Base-by-base conservation (phyloP, 2,113 vertebrate genomes). In the Festucalex cinctus region DNA sequence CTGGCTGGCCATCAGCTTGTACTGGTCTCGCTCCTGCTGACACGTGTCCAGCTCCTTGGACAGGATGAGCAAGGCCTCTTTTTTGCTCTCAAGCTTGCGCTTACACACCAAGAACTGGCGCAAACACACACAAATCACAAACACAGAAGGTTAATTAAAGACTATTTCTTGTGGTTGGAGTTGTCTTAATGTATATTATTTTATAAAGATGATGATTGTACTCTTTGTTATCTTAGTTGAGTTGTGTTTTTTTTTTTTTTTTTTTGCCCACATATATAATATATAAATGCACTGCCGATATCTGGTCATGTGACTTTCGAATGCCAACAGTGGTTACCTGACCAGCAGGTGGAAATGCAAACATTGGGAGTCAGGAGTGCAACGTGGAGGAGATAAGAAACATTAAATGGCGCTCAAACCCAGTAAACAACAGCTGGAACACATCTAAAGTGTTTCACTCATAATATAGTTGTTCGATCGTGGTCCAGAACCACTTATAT, bases 1-100 rank as follows among this genome's bases (percentile, higher is more conserved):
- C 90, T 99, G 97, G 74, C 97, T 98, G 75, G 97, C 95, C 96
- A 99, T 99, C 84, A 98, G 94, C 68, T 95, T 93, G 91, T 95
- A 99, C 86, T 98, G 97, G 90, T 98, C 97, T 76, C 96, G 89
- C 60, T 99, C 97, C 86, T 98, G 96, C 64, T 99, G 97, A 86
- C 96, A 97, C 5, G 92, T 95, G 75, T 97, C 97, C 88, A 99
- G 90, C 83, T 99, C 97, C 80, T 98, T 98, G 69, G 97, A 99
- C 68, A 99, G 93, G 83, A 98, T 98, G 67, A 99, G 91, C 68
- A 98, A 78, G 0, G 96, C 97, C 61, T 98, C 97, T 74, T 98
- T 99, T 81, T 98, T 99, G 80, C 97, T 99, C 81, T 98, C 97
- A 0, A 98, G 91, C 79, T 99, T 99, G 74, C 95, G 92, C 65